These are phyloP conservation scores for Porites rus DNA, from an alignment of 92 coral and sea anemone species.

Conservation along the genomic window DNA sequence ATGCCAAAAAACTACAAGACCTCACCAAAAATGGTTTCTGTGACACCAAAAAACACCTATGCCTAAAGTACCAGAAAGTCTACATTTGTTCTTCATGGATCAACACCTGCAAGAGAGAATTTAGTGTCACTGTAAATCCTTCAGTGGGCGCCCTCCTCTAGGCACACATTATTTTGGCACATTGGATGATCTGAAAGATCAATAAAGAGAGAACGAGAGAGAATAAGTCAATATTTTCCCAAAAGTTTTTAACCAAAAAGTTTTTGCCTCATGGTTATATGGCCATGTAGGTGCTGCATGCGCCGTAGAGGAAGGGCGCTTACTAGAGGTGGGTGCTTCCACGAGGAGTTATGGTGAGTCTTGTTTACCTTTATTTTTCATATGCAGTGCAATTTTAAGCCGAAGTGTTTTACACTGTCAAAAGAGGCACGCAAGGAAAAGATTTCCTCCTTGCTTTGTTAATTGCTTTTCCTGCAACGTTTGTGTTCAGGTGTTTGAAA, in stretches of 20 bases:
- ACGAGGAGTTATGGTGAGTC: slow-evolving; percentile 85
- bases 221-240: no score
- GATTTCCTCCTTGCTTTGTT: not conserved
- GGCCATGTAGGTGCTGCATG: slow-evolving; percentile 28
- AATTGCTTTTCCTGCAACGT: no score
- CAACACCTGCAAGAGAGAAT: slow-evolving; percentile 8
- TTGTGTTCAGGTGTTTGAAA: no score
- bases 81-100: slow-evolving; percentile 1
- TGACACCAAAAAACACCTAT: not conserved
- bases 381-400: not conserved
- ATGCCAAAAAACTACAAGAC: no score
- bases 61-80: not conserved
- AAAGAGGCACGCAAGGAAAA: not conserved
- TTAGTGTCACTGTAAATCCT: slow-evolving; percentile 76
- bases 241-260: not conserved
- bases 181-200: not conserved
- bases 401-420: not conserved
- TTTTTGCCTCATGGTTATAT: slow-evolving; percentile 28
- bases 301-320: slow-evolving; percentile 83
- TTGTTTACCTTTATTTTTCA: slow-evolving; percentile 5
- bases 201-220: no score
- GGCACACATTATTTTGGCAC: not conserved
- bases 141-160: slow-evolving; percentile 87
- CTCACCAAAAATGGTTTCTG: no score
- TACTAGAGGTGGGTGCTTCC: slow-evolving; percentile 91